These are phyloP conservation scores for Porphyrio hochstetteri DNA, from an alignment of 2,113 vertebrate genomes.

Conservation along the genomic window DNA sequence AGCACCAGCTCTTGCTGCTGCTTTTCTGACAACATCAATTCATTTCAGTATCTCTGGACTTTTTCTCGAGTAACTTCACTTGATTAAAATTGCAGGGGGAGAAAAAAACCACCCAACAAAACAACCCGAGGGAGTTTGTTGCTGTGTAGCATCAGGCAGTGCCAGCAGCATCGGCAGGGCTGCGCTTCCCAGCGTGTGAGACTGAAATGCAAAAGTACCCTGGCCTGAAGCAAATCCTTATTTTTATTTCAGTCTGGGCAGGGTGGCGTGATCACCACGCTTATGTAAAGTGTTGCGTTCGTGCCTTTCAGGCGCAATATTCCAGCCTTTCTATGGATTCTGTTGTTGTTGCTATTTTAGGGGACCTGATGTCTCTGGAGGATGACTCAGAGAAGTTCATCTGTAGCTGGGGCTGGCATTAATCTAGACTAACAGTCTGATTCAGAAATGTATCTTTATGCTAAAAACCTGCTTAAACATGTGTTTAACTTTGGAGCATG, in stretches of 20 bases:
- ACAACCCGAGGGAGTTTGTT: neutral
- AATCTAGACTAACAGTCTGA: conserved; percentile 42
- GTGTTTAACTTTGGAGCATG: neutral
- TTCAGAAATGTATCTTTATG: neutral
- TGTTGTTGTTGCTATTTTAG: conserved; percentile 64
- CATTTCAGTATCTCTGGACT: neutral
- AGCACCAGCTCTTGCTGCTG: neutral
- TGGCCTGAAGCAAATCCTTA: neutral
- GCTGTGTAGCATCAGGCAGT: neutral
- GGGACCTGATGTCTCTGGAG: conserved; percentile 43
- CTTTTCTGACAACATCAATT: neutral
- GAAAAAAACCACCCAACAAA: neutral
- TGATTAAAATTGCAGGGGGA: neutral
- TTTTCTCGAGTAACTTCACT: neutral
- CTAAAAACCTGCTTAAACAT: neutral
- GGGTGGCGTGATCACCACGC: neutral
- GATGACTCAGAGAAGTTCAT: conserved; percentile 61
- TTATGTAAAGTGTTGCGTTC: conserved; percentile 29
- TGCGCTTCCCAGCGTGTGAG: rapidly evolving
- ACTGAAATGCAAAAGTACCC: neutral
- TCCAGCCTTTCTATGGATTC: conserved; percentile 21
- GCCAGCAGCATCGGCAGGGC: neutral
- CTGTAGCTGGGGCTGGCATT: conserved; percentile 6
- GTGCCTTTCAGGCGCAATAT: neutral
- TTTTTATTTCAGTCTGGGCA: neutral